phyloP scores from a whole-genome alignment of 2,113 vertebrate genomes.

The Cochlearius cochlearius region DNA sequence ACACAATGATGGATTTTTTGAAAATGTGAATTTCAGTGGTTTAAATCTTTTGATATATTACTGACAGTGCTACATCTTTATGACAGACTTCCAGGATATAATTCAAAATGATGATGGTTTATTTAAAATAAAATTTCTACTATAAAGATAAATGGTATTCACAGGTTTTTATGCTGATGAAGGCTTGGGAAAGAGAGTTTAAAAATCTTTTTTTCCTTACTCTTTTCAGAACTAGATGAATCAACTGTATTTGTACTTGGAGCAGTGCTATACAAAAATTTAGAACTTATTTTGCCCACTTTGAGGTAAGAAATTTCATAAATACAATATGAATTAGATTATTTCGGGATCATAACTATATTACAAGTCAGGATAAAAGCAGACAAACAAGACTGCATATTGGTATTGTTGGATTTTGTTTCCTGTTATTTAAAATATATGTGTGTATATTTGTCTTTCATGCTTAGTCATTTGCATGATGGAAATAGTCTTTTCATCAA shows the following conservation, averaged over 20 bases:
- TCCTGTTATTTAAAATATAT: background rate
- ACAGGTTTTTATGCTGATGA: background rate
- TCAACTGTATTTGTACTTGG: conserved; percentile 96
- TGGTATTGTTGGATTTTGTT: background rate
- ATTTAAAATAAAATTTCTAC: background rate
- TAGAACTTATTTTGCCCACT: conserved; percentile 95
- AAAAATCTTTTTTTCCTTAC: background rate
- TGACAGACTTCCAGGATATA: background rate
- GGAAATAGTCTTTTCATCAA: background rate
- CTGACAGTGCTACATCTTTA: background rate
- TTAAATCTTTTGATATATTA: background rate
- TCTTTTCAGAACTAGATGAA: conserved; percentile 87
- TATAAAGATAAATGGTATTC: background rate
- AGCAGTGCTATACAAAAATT: conserved; percentile 97
- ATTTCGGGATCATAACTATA: background rate
- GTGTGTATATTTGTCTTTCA: background rate
- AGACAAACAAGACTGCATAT: background rate
- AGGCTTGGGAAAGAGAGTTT: background rate
- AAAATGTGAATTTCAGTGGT: background rate
- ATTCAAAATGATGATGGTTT: background rate
- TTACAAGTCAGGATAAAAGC: background rate
- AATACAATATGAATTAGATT: background rate
- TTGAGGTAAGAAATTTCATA: conserved; percentile 85
- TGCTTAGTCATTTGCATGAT: background rate
- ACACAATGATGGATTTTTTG: background rate